Conservation (phyloP, 2,113 vertebrate species). For the Brachypteracias leptosomus region DNA sequence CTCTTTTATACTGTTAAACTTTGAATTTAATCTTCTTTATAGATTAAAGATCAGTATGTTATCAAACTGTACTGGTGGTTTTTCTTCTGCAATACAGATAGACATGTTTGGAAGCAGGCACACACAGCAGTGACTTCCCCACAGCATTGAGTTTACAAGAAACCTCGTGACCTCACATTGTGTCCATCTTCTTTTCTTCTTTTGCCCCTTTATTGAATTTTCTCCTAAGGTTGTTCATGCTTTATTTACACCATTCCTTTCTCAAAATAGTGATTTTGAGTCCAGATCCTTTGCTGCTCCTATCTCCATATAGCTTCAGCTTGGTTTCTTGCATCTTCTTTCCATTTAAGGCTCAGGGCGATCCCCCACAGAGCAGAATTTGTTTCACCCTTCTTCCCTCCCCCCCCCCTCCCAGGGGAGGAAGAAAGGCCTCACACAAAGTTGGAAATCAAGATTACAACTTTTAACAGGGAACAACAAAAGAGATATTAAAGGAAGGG, state of each 20-base stretch:
- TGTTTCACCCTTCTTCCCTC: too few relatives aligned
- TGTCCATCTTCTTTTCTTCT: neutral
- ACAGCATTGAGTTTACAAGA: neutral
- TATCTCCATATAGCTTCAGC: neutral
- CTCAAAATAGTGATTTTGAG: neutral
- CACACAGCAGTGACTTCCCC: neutral
- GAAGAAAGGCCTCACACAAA: too few relatives aligned
- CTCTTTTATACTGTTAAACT: conserved; percentile 69
- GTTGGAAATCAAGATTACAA: too few relatives aligned
- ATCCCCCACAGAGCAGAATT: too few relatives aligned
- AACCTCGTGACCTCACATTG: neutral
- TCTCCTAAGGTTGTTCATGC: neutral
- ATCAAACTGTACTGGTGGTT: neutral
- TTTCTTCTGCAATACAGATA: neutral
- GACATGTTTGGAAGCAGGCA: neutral
- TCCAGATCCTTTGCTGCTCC: neutral
- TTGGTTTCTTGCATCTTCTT: neutral
- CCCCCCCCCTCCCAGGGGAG: too few relatives aligned
- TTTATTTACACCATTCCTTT: neutral
- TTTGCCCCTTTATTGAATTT: neutral
- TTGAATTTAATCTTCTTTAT: conserved; percentile 72
- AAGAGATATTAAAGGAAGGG: too few relatives aligned
- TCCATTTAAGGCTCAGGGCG: too few relatives aligned
- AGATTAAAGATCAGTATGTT: conserved; percentile 72
- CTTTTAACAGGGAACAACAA: too few relatives aligned